These are phyloP conservation scores for Callaeas wilsoni DNA, from an alignment of 2,113 vertebrate genomes.

Conservation along the genomic window DNA sequence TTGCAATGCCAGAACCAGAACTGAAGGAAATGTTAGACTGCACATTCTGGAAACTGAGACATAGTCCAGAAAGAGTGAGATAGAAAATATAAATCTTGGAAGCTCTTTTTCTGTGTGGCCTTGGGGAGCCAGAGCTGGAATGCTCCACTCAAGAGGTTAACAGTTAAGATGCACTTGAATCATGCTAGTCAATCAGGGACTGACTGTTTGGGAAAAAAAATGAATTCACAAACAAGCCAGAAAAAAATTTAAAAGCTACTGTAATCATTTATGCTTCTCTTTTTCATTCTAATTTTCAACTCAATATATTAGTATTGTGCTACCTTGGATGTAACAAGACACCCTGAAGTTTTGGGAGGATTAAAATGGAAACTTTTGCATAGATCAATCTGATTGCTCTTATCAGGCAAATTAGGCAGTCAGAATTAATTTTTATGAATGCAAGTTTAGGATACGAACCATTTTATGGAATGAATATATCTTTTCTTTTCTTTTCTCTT, in stretches of 20 bases:
- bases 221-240: not conserved
- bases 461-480: not conserved
- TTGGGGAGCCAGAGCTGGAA: not conserved
- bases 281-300: not conserved
- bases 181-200: not conserved
- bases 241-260: not conserved
- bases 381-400: not conserved
- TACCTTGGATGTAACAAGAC: not conserved
- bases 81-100: not conserved
- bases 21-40: not conserved
- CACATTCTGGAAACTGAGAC: not conserved
- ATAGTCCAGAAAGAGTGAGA: not conserved
- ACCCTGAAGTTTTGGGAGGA: not conserved
- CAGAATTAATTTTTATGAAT: not conserved
- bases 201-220: not conserved
- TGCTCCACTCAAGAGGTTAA: not conserved
- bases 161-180: not conserved
- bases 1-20: not conserved
- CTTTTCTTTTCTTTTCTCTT: too few species aligned
- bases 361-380: not conserved
- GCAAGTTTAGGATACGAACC: not conserved
- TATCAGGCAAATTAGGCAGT: not conserved
- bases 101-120: not conserved
- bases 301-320: not conserved
- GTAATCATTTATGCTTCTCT: not conserved